Evolutionary conservation across 2,888 invertebrate species (phyloP), one percentile per base, ranked within the genome.

Genomic region (Masnerella sp.): DNA sequence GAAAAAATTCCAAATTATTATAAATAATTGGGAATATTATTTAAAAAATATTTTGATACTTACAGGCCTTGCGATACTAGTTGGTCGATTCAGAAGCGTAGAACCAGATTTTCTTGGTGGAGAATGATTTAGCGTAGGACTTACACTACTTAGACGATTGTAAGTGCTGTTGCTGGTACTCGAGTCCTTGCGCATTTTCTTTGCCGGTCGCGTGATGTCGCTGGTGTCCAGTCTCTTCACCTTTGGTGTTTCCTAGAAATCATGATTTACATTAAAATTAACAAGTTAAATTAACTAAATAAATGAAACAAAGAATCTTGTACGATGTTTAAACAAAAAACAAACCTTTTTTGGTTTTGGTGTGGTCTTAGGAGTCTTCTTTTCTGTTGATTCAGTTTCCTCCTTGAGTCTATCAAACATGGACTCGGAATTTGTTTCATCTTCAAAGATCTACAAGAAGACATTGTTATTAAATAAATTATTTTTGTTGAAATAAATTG

Each of bases 331-430:
- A 5, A 22, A 22, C 38, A 59, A 30, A 11, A 28, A 70, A 76
- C 82, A 72, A 62, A 88, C 88, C 87, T 88, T 88, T 78, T 86
- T 85, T 88, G 80, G 89, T 84, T 83, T 89, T 84, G 87, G 83
- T 52, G 85, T 84, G 54, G 85, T 84, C 68, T 81, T 79, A 22
- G 84, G 81, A 32, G 79, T 83, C 70, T 87, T 88, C 75, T 87
- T 87, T 70, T 87, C 85, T 81, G 86, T 15, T 2, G 76, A 34
- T 1, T 69, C 68, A 76, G 89, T 89, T 0, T 87, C 90, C 77
- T 91, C 91, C 77, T 92, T 92, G 59, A 94, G 88, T 79, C 93
- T 92, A 82, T 94, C 93, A 80, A 94, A 94, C 59, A 93, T 91
- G 18, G 91, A 91, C 76, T 94, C 93, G 0, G 91, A 89, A 78